phyloP scores from a whole-genome alignment of 2,113 vertebrate genomes.

The Passer montanus region DNA sequence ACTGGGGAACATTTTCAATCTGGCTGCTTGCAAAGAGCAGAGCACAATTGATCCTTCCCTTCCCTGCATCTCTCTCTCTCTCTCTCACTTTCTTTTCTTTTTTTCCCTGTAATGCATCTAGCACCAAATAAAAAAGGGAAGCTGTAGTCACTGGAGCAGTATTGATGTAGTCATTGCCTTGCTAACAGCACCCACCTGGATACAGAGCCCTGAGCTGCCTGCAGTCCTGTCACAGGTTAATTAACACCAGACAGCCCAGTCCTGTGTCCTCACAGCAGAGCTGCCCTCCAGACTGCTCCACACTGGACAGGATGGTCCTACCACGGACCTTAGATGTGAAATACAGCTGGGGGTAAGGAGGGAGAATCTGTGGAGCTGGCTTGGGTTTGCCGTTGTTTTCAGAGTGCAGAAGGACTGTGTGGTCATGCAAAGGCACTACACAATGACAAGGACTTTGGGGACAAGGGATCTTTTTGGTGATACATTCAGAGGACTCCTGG shows the following conservation, averaged over 20 bases:
- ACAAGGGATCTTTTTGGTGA: background rate
- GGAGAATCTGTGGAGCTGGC: background rate
- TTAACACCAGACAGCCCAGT: background rate
- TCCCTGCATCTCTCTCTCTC: background rate
- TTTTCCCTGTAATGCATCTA: background rate
- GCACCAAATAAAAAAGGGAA: background rate
- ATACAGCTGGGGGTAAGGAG: background rate
- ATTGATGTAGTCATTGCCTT: background rate
- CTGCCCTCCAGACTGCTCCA: background rate
- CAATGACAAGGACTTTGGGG: background rate
- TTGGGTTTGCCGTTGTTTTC: background rate
- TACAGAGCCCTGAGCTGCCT: background rate
- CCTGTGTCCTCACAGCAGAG: background rate
- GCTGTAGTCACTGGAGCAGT: background rate
- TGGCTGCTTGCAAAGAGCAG: background rate
- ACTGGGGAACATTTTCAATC: background rate
- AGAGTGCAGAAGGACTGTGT: accelerated
- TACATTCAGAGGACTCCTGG: background rate
- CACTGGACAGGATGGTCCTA: background rate
- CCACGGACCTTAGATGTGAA: background rate
- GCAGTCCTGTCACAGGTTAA: background rate
- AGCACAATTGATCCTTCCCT: background rate
- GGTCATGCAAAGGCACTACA: background rate
- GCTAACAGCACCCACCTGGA: background rate
- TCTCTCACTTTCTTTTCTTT: background rate